A percentile compares a stretch with the other conserved stretches of the same genome.
Conservation (phyloP, 1,140 invertebrate genomes). For the Trissolcus basalis region DNA sequence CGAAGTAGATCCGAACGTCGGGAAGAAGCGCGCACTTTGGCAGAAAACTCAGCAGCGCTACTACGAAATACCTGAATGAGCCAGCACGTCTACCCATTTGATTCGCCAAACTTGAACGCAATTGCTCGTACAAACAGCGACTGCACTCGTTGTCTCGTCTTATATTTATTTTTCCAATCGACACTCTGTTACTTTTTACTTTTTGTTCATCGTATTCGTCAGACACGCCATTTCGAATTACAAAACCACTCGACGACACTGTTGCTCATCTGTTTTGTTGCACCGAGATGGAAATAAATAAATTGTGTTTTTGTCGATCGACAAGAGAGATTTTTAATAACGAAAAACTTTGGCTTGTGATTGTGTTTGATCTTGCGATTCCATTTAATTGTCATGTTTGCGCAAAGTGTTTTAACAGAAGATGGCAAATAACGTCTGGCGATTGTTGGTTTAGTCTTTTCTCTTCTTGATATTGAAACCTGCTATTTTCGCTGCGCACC, state of each 20-base stretch:
- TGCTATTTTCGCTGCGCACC: conserved; percentile 39
- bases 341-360: background rate
- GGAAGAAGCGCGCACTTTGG: conserved; percentile 72
- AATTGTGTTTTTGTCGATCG: no score
- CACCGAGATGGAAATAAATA: no score
- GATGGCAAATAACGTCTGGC: conserved; percentile 40
- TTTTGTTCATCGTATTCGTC: background rate
- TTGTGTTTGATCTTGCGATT: conserved; percentile 37
- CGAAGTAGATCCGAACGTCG: conserved; percentile 61
- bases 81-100: conserved; percentile 6
- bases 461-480: conserved; percentile 40
- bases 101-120: conserved; percentile 13
- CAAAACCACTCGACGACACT: no score
- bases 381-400: conserved; percentile 50
- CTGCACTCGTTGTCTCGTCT: background rate
- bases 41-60: conserved; percentile 73
- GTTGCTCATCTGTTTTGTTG: no score
- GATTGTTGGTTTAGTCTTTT: conserved; percentile 51
- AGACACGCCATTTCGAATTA: no score
- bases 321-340: background rate
- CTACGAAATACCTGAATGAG: conserved; percentile 65
- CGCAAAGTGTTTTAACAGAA: conserved; percentile 39
- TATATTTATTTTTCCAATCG: conserved; percentile 14
- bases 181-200: conserved; percentile 5
- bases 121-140: conserved; percentile 10